Base-by-base conservation (phyloP, 2,797 vertebrate species). In the Lutjanus campechanus region DNA sequence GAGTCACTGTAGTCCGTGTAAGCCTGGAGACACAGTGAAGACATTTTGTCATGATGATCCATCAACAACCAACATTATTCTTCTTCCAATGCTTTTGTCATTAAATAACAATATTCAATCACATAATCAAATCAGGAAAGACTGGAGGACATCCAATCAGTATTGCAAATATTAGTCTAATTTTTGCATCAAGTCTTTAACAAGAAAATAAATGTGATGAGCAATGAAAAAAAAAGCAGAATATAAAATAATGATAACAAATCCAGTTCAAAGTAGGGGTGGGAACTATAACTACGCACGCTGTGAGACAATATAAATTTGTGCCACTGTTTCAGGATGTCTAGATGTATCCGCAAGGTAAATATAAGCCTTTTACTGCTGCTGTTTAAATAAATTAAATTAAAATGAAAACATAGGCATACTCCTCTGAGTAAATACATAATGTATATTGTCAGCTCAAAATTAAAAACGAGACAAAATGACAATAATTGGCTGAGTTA, bases 1-100 rank as follows among this genome's bases (percentile, higher is more conserved):
- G 98, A 98, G 92, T 99, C 98, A 63, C 98, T 99, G 93, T 99
- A 99, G 93, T 99, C 98, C 56, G 98, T 99, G 70, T 99, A 99
- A 0, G 98, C 98, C 98, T 99, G 90, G 40, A 54, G 55, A 87
- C 54, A 91, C 67, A 85, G 49, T 76, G 16, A 69, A 61, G 64
- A 87, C 61, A 81, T 60, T 46, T 79, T 40, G 1, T 59, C 71
- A 61, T 1, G 44, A 62, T 54, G 11, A 36, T 36, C 29, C 7
- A 74, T 58, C 44, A 68, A 53, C 25, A 81, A 41, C 2, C 19
- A 77, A n/a, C 56, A 60, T 12, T 54, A 49, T n/a, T 63, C 15
- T 51, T 56, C 49, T 29, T 63, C 10, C 29, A 66, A 29, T 61
- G 16, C 40, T 68, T 51, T 7, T 41, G 3, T 56, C 25, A 15